Evolutionary conservation across 53 echinoderm and acorn worm species (phyloP).

Genomic region (Antedon mediterranea): DNA sequence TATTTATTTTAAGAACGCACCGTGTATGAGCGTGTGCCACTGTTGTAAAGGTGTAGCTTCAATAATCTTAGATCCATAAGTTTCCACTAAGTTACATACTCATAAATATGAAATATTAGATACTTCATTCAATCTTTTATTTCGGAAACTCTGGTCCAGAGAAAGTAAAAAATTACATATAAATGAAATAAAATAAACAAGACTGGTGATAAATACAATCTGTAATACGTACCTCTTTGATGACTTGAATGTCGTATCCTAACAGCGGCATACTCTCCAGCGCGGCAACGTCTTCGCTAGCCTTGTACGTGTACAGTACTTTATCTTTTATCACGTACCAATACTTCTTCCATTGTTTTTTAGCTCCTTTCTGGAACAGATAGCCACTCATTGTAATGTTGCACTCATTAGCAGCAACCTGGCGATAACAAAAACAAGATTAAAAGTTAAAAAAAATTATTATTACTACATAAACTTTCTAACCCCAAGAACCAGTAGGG

Average conservation of each 20-base stretch:
- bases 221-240: slow-evolving; percentile 32
- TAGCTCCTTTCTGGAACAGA: slow-evolving; percentile 31
- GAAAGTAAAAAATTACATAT: no score
- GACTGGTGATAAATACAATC: neutral
- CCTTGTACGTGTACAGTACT: slow-evolving; percentile 79
- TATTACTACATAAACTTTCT: no score
- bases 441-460: no score
- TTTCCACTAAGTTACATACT: neutral
- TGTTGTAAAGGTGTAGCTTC: no score
- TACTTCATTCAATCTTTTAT: no score
- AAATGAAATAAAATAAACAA: no score
- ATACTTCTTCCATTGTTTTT: slow-evolving; percentile 78
- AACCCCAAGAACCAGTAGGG: no score
- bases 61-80: no score
- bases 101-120: neutral
- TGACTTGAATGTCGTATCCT: slow-evolving; percentile 47
- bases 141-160: no score
- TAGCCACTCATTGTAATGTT: slow-evolving; percentile 88
- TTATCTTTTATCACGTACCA: slow-evolving; percentile 94
- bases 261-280: slow-evolving; percentile 66
- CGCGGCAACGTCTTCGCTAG: slow-evolving; percentile 89
- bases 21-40: no score
- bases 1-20: no score
- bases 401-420: slow-evolving; percentile 61
- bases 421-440: neutral